Evolutionary conservation across 2,113 vertebrate species (phyloP).

Genomic region (Urocolius indicus): DNA sequence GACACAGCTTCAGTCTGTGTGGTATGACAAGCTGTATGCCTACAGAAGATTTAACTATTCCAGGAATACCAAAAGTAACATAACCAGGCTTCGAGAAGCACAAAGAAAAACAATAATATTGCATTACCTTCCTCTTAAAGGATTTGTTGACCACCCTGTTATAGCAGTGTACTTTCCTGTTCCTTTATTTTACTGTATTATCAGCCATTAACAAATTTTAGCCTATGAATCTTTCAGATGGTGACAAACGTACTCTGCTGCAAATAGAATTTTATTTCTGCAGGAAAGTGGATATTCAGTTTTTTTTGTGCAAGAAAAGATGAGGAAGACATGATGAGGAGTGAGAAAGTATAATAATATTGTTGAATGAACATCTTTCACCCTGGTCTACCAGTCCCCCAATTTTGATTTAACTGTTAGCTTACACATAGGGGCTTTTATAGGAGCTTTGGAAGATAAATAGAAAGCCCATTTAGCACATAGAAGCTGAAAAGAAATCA

Average conservation of each 20-base stretch:
- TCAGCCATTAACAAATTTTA: not conserved
- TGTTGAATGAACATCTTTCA: not conserved
- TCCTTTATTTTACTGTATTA: not conserved
- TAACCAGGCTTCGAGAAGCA: not conserved
- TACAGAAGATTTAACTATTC: not conserved
- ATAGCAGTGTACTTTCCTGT: not conserved
- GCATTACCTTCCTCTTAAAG: not conserved
- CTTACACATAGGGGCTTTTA: not conserved
- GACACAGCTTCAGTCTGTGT: not conserved
- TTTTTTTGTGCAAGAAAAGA: not conserved
- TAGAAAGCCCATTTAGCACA: not conserved
- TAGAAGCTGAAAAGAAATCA: not conserved
- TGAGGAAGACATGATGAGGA: not conserved
- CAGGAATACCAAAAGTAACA: not conserved
- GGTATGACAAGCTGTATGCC: not conserved
- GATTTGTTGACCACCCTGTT: not conserved
- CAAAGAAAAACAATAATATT: rapidly evolving
- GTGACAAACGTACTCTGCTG: not conserved
- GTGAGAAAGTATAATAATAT: not conserved
- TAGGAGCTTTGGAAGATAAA: not conserved
- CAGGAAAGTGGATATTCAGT: not conserved
- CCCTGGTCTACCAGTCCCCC: not conserved
- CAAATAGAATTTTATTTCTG: not conserved
- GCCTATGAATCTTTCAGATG: not conserved
- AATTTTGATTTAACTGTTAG: not conserved